phyloP scores from a whole-genome alignment of 2,113 vertebrate species.

The Erinaceus europaeus region DNA sequence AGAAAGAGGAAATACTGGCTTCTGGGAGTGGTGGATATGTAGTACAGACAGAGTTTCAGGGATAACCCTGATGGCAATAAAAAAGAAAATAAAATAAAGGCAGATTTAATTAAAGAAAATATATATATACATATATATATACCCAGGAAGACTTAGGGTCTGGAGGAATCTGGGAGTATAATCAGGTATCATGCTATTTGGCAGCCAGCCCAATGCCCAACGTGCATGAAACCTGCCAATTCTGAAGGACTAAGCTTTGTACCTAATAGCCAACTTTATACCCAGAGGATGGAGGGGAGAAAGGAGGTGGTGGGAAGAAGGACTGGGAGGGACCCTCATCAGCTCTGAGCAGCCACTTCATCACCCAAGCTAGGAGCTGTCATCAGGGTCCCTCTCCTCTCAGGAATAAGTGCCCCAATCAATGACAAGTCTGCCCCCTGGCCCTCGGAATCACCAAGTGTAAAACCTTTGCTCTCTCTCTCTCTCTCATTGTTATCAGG shows the following conservation, averaged over 20 bases:
- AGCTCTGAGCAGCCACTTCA: background rate
- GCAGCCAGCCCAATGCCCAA: background rate
- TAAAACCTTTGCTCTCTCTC: background rate
- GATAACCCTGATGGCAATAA: no score
- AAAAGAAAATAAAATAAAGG: no score
- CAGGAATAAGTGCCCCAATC: background rate
- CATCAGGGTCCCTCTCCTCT: background rate
- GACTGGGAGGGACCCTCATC: background rate
- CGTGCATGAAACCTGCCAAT: background rate
- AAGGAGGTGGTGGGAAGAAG: background rate
- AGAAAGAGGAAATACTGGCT: no score
- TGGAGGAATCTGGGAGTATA: background rate
- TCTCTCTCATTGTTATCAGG: no score
- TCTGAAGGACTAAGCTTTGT: background rate
- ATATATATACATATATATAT: no score
- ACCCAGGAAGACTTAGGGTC: background rate
- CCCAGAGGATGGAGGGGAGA: background rate
- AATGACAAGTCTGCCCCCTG: background rate
- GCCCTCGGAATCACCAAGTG: background rate
- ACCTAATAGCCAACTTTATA: background rate
- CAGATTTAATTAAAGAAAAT: no score
- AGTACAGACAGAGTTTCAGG: no score
- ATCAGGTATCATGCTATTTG: background rate
- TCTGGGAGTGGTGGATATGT: no score
- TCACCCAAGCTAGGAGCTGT: background rate